Percentiles rank a stretch among this genome's conserved stretches.
Evolutionary conservation across 2,113 vertebrate genomes (phyloP).

Genomic region (Procapra przewalskii): DNA sequence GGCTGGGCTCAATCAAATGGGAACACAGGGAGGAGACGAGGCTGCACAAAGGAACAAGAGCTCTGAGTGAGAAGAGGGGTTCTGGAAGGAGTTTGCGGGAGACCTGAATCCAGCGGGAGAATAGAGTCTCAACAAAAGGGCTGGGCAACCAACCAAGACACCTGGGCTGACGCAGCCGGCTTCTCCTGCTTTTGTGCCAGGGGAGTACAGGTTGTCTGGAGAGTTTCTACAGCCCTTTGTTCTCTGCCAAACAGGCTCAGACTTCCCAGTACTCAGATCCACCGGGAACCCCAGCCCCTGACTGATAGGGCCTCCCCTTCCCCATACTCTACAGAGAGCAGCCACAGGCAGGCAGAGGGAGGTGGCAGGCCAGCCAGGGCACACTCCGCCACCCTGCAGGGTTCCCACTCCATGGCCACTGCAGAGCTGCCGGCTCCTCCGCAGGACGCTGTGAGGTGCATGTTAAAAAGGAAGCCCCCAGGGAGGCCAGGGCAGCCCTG

Average conservation of each 20-base stretch:
- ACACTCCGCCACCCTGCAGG: slow-evolving; percentile 37
- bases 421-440: slow-evolving; percentile 39
- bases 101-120: neutral
- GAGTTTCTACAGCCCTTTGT: neutral
- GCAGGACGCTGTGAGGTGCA: slow-evolving; percentile 55
- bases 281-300: neutral
- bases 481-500: slow-evolving; percentile 53
- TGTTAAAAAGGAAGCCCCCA: slow-evolving; percentile 69
- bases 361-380: slow-evolving; percentile 29
- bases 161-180: neutral
- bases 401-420: slow-evolving; percentile 38
- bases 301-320: neutral
- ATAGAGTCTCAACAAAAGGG: neutral
- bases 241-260: neutral
- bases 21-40: neutral
- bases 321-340: neutral
- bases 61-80: neutral
- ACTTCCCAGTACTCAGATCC: neutral
- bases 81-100: neutral
- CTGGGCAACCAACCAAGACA: neutral
- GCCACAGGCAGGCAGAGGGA: neutral
- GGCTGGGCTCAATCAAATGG: neutral
- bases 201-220: neutral
- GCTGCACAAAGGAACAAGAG: neutral
- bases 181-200: neutral